Evolutionary conservation across 2,797 vertebrate species (phyloP).

Genomic region (Delichon dasypus): DNA sequence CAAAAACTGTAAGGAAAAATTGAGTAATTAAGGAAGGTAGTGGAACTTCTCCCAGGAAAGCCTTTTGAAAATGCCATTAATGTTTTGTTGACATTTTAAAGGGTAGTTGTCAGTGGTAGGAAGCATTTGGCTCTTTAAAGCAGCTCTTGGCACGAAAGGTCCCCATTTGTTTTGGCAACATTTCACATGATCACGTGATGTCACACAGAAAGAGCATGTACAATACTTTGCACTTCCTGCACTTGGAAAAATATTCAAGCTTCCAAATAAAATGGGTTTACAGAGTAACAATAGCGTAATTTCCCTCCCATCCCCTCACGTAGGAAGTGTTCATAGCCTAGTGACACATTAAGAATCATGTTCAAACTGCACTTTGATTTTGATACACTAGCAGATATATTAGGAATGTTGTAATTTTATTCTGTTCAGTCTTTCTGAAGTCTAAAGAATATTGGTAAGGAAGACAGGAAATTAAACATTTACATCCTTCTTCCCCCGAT

Average conservation of each 20-base stretch:
- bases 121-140: not conserved
- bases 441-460: not conserved
- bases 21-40: not conserved
- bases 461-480: not conserved
- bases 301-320: not conserved
- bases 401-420: not conserved
- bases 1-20: not conserved
- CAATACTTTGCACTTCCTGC: not conserved
- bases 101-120: not conserved
- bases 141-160: not conserved
- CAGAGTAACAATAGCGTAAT: not conserved
- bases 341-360: not conserved
- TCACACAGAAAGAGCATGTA: not conserved
- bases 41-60: not conserved
- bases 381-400: not conserved
- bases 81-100: not conserved
- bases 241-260: not conserved
- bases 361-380: not conserved
- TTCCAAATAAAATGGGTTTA: not conserved
- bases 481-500: not conserved
- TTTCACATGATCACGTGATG: not conserved
- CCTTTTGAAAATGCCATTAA: not conserved
- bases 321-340: not conserved
- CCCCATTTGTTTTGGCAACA: slow-evolving; percentile 1
- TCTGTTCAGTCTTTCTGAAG: not conserved